phyloP scores from a whole-genome alignment of 2,113 vertebrate genomes.

The Laterallus jamaicensis region DNA sequence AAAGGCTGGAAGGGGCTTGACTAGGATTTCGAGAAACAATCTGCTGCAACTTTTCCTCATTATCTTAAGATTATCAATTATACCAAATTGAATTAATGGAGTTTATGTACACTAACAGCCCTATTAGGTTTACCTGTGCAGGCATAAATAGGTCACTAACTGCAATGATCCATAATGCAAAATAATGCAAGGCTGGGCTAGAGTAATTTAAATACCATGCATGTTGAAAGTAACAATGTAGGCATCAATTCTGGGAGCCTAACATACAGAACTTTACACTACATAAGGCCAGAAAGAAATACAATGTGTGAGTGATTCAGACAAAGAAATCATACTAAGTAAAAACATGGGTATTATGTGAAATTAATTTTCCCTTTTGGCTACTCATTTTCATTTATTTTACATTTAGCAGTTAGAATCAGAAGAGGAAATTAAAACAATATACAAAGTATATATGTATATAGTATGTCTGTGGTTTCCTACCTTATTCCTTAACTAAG shows the following conservation, averaged over 20 bases:
- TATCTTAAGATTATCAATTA: neutral
- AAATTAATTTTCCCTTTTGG: neutral
- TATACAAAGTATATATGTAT: neutral
- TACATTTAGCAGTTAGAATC: neutral
- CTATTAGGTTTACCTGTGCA: neutral
- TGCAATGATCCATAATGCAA: neutral
- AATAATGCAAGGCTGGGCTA: neutral
- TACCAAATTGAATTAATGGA: neutral
- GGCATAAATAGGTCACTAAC: neutral
- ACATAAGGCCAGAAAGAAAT: neutral
- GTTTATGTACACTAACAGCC: neutral
- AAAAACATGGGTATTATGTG: neutral
- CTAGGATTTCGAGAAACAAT: neutral
- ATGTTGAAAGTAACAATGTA: neutral
- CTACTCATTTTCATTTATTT: neutral
- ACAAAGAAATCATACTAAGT: neutral
- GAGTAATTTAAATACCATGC: neutral
- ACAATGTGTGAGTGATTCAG: neutral
- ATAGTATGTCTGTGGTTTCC: neutral
- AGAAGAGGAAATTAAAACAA: constrained; percentile 27
- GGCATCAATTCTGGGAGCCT: neutral
- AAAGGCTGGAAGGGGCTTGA: neutral
- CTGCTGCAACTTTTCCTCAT: neutral
- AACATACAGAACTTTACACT: neutral
- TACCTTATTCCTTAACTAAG: neutral